Evolutionary conservation across 2,888 invertebrate genomes (phyloP).

Genomic region (Tricholauxania praeusta): DNA sequence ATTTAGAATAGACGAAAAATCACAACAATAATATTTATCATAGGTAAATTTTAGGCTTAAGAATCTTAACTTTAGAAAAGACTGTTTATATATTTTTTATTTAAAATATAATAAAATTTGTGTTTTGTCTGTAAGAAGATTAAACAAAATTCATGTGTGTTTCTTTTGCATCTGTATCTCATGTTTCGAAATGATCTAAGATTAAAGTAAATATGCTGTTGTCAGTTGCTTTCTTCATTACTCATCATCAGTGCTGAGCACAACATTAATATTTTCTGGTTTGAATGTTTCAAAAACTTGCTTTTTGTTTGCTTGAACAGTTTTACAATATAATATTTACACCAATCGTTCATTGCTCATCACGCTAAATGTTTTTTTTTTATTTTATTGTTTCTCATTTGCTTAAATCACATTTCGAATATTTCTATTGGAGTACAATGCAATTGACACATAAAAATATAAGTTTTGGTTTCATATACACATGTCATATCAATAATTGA

Average conservation of each 20-base stretch:
- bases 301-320: too few relatives aligned
- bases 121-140: conserved; percentile 60
- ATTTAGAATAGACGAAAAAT: too few relatives aligned
- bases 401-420: not conserved
- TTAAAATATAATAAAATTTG: conserved; percentile 47
- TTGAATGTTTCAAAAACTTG: too few relatives aligned
- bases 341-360: conserved; percentile 1
- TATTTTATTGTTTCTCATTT: not conserved
- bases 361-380: not conserved
- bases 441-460: too few relatives aligned
- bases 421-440: not conserved
- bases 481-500: too few relatives aligned
- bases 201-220: too few relatives aligned
- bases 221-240: too few relatives aligned
- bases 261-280: too few relatives aligned
- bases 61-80: conserved; percentile 39
- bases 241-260: too few relatives aligned
- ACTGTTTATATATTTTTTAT: conserved; percentile 43
- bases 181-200: too few relatives aligned
- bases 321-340: not conserved
- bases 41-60: conserved; percentile 40
- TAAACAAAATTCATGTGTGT: conserved; percentile 59
- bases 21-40: conserved; percentile 41
- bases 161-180: conserved; percentile 51
- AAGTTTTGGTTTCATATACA: too few relatives aligned